Evolutionary conservation across 2,888 invertebrate genomes (phyloP).

Genomic region (Lepeophtheirus nordmannii): DNA sequence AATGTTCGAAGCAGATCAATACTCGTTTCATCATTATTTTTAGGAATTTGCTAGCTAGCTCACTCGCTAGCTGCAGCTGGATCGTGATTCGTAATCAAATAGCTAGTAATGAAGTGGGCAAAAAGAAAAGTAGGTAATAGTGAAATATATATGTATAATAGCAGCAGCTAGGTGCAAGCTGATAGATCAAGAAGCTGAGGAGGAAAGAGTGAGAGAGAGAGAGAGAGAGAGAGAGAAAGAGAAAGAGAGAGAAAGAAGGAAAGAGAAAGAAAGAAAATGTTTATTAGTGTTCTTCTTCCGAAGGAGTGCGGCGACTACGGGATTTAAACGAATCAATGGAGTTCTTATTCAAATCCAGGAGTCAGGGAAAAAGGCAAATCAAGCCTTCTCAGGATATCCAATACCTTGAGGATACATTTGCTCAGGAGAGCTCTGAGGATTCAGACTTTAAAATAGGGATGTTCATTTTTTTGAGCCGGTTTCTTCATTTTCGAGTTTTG

Average conservation of each 20-base stretch:
- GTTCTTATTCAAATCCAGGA: conserved; percentile 25
- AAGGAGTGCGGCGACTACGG: not conserved
- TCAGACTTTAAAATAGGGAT: conserved; percentile 70
- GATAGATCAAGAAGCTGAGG: not conserved
- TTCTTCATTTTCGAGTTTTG: not conserved
- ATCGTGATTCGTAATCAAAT: too few relatives aligned
- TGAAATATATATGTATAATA: too few relatives aligned
- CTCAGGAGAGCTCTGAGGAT: conserved; percentile 77
- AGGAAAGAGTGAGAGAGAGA: not conserved
- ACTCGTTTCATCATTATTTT: too few relatives aligned
- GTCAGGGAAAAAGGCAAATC: conserved; percentile 28
- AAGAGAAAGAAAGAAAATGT: not conserved
- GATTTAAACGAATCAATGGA: conserved; percentile 3
- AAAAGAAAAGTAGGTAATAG: too few relatives aligned
- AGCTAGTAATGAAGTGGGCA: too few relatives aligned
- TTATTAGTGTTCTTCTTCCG: not conserved
- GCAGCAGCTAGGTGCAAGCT: too few relatives aligned
- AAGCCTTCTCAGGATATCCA: conserved; percentile 28
- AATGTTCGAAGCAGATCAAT: too few relatives aligned
- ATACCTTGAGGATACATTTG: conserved; percentile 27
- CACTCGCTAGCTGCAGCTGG: too few relatives aligned
- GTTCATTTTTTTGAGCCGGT: conserved; percentile 2
- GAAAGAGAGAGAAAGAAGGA: not conserved
- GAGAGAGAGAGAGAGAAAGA: not conserved
- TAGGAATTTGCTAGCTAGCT: too few relatives aligned